phyloP scores from a whole-genome alignment of 1,140 invertebrate species.

The Andricus grossulariae region DNA sequence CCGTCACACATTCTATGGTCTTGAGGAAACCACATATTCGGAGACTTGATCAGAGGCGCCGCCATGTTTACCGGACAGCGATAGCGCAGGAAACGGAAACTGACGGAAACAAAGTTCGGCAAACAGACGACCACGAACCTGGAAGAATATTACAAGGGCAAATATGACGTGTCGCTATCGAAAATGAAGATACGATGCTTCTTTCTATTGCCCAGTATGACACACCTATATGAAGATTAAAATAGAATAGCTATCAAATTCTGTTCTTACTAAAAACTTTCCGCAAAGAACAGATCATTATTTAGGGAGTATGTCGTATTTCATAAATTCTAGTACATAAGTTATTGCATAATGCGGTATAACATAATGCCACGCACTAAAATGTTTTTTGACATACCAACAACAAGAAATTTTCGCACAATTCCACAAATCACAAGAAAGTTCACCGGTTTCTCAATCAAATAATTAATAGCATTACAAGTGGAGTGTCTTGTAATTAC shows the following conservation, averaged over 20 bases:
- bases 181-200: background rate
- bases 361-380: background rate
- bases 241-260: background rate
- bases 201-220: background rate
- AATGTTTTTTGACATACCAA: background rate
- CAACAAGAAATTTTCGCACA: conserved; percentile 5
- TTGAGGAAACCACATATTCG: conserved; percentile 57
- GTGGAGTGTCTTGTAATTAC: conserved; percentile 55
- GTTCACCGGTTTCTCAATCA: conserved; percentile 51
- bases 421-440: conserved; percentile 56
- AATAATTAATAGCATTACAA: conserved; percentile 55
- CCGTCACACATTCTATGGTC: conserved; percentile 46
- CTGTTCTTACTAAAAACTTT: background rate
- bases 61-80: conserved; percentile 61
- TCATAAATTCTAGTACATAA: background rate
- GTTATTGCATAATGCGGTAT: background rate
- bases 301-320: too few species aligned
- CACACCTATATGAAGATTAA: conserved; percentile 10
- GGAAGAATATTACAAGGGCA: conserved; percentile 64
- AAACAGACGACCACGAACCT: conserved; percentile 63
- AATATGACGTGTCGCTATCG: conserved; percentile 63
- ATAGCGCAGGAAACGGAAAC: conserved; percentile 74
- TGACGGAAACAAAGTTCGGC: conserved; percentile 72
- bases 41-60: conserved; percentile 65
- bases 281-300: too few species aligned